Percentiles rank a stretch among this genome's conserved stretches.
phyloP scores from a whole-genome alignment of 2,113 vertebrate species.

The Brachypodius melanocephalos region DNA sequence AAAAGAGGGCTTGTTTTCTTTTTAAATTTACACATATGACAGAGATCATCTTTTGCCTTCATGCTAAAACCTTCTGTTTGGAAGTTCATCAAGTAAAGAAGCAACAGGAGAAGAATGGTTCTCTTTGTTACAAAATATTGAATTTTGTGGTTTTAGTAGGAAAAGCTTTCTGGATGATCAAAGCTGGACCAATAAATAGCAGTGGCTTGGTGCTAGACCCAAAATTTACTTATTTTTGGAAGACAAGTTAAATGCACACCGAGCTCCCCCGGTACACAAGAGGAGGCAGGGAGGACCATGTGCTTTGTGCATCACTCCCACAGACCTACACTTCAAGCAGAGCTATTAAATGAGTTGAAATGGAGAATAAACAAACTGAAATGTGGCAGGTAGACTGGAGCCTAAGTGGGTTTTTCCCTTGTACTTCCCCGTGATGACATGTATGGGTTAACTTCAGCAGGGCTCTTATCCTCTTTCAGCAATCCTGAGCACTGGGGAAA shows the following conservation, averaged over 20 bases:
- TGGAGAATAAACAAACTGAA: not conserved
- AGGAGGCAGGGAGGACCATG: not conserved
- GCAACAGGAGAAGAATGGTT: not conserved
- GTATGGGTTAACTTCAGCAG: conserved; percentile 45
- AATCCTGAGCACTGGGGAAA: conserved; percentile 36
- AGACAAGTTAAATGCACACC: not conserved
- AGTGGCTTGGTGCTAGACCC: not conserved
- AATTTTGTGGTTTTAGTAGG: conserved; percentile 27
- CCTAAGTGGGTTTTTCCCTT: not conserved
- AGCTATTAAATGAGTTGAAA: not conserved
- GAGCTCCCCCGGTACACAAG: not conserved
- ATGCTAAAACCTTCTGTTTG: conserved; percentile 1
- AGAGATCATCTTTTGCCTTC: not conserved
- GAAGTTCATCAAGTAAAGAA: conserved; percentile 18
- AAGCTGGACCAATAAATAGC: conserved; percentile 49
- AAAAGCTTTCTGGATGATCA: conserved; percentile 40
- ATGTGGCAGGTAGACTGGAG: not conserved
- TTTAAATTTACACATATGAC: not conserved
- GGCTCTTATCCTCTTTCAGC: conserved; percentile 59
- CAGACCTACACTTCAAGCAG: not conserved
- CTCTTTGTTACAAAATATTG: conserved; percentile 27
- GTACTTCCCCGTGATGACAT: not conserved
- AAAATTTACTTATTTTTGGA: conserved; percentile 32
- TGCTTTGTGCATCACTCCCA: not conserved
- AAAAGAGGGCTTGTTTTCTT: not conserved